Evolutionary conservation across 2,797 vertebrate species (phyloP), one percentile per base, ranked within the genome.

Genomic region (Discoglossus pictus): DNA sequence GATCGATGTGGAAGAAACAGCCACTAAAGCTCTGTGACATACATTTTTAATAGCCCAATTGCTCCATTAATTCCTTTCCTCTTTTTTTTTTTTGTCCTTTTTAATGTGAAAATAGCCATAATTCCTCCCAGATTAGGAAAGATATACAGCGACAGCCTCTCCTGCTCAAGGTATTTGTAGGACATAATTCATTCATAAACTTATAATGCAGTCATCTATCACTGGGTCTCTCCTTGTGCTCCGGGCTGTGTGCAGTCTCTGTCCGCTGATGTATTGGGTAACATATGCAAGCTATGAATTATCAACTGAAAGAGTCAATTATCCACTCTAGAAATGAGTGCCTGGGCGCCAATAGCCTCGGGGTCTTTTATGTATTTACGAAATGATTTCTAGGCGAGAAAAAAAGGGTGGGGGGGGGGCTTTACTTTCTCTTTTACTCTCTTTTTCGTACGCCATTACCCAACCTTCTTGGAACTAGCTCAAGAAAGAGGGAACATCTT

Each of bases 281-380:
- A 93, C 89, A 94, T 94, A 94, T 94, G 90, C 89, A 92, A 88
- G 92, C 86, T 87, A 90, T 89, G 91, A 92, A 91, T 98, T 98
- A 98, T 94, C 95, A 93, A 92, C 90, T 91, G 89, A 93, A 96
- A 93, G 93, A 99, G 95, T 98, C 96, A 98, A 99, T 99, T 98
- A 98, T 97, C 94, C 93, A 94, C 92, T 96, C 89, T 92, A 95
- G 91, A 95, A 95, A 93, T 88, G 79, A 89, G 88, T 85, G 89
- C 86, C 89, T 87, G 80, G 89, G 87, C 88, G 88, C 85, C 84
- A 78, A 89, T 92, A 91, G 93, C 94, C 93, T 86, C 76, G 87
- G 88, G 92, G 92, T 85, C 88, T 84, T 87, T 90, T 90, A 91
- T 91, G 91, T 93, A 94, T 94, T 94, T 93, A 93, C 90, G 84